Evolutionary conservation across 2,113 vertebrate species (phyloP).

Genomic region (Neolamprologus fasciatus): DNA sequence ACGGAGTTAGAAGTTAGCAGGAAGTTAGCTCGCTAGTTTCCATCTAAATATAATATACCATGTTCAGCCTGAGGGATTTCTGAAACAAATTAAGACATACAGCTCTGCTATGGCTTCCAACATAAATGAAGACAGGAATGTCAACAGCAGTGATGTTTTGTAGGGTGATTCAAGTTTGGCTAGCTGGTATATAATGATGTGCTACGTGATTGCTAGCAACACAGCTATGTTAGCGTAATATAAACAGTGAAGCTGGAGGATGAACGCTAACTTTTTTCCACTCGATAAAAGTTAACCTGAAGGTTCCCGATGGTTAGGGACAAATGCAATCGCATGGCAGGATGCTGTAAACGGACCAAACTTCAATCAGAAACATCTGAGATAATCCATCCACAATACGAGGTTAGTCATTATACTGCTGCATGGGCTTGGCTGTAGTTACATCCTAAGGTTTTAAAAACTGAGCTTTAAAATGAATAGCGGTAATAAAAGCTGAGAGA

Average conservation of each 20-base stretch:
- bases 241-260: neutral
- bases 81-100: neutral
- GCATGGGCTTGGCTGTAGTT: neutral
- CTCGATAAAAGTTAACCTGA: neutral
- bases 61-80: neutral
- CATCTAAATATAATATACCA: neutral
- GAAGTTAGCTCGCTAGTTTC: neutral
- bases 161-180: neutral
- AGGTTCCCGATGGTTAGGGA: neutral
- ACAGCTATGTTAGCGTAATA: neutral
- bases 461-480: neutral
- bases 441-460: neutral
- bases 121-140: neutral
- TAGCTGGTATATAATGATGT: neutral
- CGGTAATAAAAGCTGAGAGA: neutral
- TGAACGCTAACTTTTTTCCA: neutral
- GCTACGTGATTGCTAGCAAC: neutral
- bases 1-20: neutral
- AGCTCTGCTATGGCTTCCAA: neutral
- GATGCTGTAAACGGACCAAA: neutral
- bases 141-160: neutral
- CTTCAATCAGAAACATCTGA: neutral
- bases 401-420: neutral
- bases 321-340: neutral
- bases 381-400: neutral